Percentiles rank a stretch among this genome's conserved stretches.
Conservation (phyloP, 2,113 vertebrate species). For the Pseudopipra pipra region DNA sequence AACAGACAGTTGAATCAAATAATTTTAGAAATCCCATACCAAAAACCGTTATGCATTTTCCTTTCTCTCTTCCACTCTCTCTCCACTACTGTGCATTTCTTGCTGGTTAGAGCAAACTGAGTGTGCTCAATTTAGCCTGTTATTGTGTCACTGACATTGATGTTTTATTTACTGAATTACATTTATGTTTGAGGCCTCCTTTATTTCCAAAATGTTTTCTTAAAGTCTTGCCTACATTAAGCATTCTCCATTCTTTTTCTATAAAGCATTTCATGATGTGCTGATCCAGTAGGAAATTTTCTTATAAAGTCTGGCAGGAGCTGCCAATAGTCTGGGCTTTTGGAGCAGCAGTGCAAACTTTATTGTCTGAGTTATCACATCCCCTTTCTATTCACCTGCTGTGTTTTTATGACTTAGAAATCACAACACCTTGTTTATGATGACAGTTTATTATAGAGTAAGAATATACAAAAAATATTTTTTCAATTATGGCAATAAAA, state of each 20-base stretch:
- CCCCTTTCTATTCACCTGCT: conserved; percentile 51
- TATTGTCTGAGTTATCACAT: conserved; percentile 52
- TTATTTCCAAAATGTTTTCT: not conserved
- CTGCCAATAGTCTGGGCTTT: conserved; percentile 28
- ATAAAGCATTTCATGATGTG: not conserved
- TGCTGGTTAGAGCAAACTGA: not conserved
- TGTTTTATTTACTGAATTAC: not conserved
- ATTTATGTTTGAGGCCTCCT: not conserved
- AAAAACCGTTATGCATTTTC: not conserved
- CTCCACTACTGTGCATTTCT: not conserved
- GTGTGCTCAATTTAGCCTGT: not conserved
- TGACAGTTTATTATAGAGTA: conserved; percentile 42
- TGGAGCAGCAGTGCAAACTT: conserved; percentile 32
- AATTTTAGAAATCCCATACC: not conserved
- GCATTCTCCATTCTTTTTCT: not conserved
- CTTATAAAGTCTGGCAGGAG: not conserved
- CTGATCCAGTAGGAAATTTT: conserved; percentile 43
- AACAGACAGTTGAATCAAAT: not conserved
- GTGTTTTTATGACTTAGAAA: conserved; percentile 58
- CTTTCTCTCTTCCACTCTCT: not conserved
- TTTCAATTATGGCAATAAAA: conserved; percentile 58
- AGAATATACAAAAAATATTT: conserved; percentile 52
- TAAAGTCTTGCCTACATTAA: not conserved
- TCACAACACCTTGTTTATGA: conserved; percentile 53
- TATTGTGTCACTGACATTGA: not conserved